These are phyloP conservation scores for Chlamydotis undulata DNA, from an alignment of 2,113 vertebrate species.

Conservation along the genomic window DNA sequence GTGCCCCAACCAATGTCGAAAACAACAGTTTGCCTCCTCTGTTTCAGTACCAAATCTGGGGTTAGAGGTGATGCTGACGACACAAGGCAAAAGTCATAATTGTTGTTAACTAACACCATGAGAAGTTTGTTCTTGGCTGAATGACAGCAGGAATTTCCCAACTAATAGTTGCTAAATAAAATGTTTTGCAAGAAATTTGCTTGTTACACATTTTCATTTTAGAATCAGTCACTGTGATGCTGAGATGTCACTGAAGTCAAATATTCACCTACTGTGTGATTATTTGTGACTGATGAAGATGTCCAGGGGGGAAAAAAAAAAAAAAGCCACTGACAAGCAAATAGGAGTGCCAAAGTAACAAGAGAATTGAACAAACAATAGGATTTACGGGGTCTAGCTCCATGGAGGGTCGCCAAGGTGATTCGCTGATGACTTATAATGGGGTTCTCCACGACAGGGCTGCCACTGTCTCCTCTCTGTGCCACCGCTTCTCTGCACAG, in stretches of 20 bases:
- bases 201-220: neutral
- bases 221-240: neutral
- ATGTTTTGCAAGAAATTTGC: neutral
- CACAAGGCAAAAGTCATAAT: neutral
- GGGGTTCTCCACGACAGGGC: neutral
- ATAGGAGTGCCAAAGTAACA: neutral
- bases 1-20: accelerated
- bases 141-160: neutral
- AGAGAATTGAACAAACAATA: neutral
- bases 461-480: neutral
- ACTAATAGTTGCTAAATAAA: neutral
- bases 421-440: neutral
- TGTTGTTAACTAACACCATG: neutral
- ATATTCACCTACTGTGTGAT: neutral
- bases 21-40: neutral
- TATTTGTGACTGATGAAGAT: neutral
- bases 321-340: neutral
- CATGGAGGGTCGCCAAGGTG: neutral
- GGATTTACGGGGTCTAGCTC: neutral
- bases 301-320: neutral
- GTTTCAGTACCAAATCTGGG: neutral
- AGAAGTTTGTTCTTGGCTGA: neutral
- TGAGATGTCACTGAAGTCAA: neutral
- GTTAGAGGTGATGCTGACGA: accelerated
- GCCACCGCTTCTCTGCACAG: accelerated